Base-by-base conservation (phyloP, 2,888 invertebrate genomes). In the Leucoma salicis region DNA sequence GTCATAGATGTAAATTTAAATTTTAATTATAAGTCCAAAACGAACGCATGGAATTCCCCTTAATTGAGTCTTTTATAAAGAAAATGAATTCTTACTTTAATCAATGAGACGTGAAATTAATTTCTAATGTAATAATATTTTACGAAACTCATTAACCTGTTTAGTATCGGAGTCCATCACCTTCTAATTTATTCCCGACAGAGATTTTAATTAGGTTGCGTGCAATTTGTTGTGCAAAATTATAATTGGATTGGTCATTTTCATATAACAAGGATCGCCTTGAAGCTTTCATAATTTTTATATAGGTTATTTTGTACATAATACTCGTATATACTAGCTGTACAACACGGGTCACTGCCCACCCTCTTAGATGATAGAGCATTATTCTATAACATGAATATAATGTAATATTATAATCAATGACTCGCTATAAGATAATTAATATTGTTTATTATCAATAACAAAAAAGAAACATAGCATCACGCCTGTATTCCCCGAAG, bases 201-300 rank as follows among this genome's bases (percentile, higher is more conserved):
- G 41, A 41, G 47, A 27, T 40, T 53, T 43, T 55, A 57, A 55
- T 57, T 55, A 55, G 46, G 31, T 49, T 35, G 39, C 18, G 16
- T 33, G 27, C 25, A 14, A 28, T 43, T 46, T 18, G 12, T 16
- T 12, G 12, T 29, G 28, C 10, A 4, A 46, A 39, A 44, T 51
- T 47, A 27, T 40, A 24, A 40, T 53, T 53, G 25, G 11, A 11
- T n/a, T 14, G 7, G 27, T 2, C 27, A n/a, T n/a, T 12, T 21
- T 11, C n/a, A n/a, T n/a, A n/a, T n/a, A n/a, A n/a, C n/a, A n/a
- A n/a, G n/a, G n/a, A n/a, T n/a, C n/a, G n/a, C n/a, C n/a, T n/a
- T n/a, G n/a, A n/a, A n/a, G n/a, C n/a, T n/a, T n/a, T n/a, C n/a
- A n/a, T n/a, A n/a, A n/a, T n/a, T n/a, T n/a, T n/a, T n/a, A n/a